Conservation (phyloP, 2,888 invertebrate species). For the Drosophila nr. perissopoda region DNA sequence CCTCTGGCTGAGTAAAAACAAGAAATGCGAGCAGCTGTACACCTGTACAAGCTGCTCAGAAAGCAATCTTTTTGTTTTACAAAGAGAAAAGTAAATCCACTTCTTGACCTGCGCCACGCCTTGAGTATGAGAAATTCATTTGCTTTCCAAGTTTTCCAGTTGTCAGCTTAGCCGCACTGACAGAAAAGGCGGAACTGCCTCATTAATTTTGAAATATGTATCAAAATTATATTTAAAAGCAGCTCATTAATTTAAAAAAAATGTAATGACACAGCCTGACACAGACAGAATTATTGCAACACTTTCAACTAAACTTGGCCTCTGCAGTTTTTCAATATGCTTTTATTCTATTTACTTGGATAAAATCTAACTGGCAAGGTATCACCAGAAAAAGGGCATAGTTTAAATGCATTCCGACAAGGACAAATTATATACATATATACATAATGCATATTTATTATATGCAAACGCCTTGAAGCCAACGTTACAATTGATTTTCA, state of each 20-base stretch:
- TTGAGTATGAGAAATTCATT: slow-evolving; percentile 50
- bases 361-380: neutral
- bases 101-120: slow-evolving; percentile 4
- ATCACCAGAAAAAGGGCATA: too few relatives aligned
- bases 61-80: slow-evolving; percentile 31
- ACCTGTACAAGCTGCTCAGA: slow-evolving; percentile 21
- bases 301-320: neutral
- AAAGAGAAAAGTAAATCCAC: slow-evolving; percentile 17
- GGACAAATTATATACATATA: neutral
- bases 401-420: neutral
- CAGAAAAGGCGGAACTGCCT: slow-evolving; percentile 2
- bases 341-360: neutral
- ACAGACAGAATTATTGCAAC: neutral
- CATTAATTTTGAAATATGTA: neutral
- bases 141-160: slow-evolving; percentile 13
- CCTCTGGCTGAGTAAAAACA: neutral
- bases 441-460: neutral
- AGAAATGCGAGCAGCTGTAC: neutral
- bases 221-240: neutral
- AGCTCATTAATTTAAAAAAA: neutral
- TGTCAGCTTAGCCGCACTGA: slow-evolving; percentile 20
- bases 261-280: neutral
- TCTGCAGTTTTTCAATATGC: neutral
- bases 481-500: neutral
- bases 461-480: neutral